Percentiles rank a stretch among this genome's conserved stretches.
phyloP scores from a whole-genome alignment of 2,113 vertebrate genomes.

The Anthoscopus minutus region DNA sequence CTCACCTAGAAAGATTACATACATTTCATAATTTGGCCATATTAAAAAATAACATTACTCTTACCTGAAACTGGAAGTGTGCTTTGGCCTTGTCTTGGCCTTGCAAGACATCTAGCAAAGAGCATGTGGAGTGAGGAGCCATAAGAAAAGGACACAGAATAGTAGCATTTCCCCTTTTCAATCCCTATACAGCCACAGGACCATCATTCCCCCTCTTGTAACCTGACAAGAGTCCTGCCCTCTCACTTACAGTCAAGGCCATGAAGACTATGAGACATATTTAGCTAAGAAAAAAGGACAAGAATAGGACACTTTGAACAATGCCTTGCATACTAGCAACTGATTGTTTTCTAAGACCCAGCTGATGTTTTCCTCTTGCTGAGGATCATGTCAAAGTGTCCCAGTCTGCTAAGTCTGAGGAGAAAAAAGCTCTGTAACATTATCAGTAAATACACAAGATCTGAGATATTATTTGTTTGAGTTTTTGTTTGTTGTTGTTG shows the following conservation, averaged over 20 bases:
- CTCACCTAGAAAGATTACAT: neutral
- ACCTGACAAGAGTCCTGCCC: neutral
- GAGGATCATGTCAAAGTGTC: neutral
- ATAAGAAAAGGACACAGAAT: neutral
- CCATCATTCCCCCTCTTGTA: neutral
- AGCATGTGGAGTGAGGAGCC: neutral
- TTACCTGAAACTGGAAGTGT: neutral
- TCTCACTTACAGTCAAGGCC: fast-evolving
- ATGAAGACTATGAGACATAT: neutral
- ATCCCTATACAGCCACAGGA: neutral
- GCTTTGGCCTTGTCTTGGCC: neutral
- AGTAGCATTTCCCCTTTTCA: neutral
- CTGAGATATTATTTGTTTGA: neutral
- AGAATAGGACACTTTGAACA: neutral
- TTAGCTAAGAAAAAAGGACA: neutral
- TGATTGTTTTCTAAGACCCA: neutral
- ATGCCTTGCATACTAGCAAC: fast-evolving
- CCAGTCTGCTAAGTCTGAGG: neutral
- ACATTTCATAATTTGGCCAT: neutral
- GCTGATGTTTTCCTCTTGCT: neutral
- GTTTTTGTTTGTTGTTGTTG: neutral
- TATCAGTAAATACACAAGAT: neutral
- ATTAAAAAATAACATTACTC: neutral
- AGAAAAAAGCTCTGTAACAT: neutral
- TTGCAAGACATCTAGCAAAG: neutral